Conservation (phyloP, 2,888 invertebrate species). For the Periphyllus acericola region DNA sequence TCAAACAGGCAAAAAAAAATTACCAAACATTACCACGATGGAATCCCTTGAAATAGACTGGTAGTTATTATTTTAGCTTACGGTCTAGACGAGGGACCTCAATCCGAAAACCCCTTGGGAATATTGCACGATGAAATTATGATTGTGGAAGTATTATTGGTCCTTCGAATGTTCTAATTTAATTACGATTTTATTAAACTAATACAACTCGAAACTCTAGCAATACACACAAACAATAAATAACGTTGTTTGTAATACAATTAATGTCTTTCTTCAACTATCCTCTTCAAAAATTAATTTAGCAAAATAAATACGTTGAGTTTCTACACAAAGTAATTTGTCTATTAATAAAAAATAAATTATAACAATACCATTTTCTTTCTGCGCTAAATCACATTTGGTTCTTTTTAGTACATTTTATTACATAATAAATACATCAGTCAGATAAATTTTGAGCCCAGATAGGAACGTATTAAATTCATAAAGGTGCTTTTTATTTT, state of each 20-base stretch:
- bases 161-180: constrained; percentile 35
- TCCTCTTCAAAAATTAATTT: constrained; percentile 12
- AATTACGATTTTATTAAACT: constrained; percentile 51
- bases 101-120: constrained; percentile 15
- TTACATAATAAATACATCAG: too few relatives aligned
- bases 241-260: constrained; percentile 37
- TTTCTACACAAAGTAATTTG: not conserved
- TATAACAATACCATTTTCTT: not conserved
- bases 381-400: not conserved
- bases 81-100: constrained; percentile 3
- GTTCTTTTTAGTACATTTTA: not conserved
- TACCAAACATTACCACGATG: not conserved
- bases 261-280: constrained; percentile 32
- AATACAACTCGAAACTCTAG: constrained; percentile 34
- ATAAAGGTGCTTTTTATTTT: too few relatives aligned
- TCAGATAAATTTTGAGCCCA: not conserved
- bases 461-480: too few relatives aligned
- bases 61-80: not conserved
- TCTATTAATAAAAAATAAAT: not conserved
- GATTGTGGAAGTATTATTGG: constrained; percentile 23
- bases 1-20: constrained; percentile 14
- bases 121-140: constrained; percentile 44
- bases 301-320: not conserved
- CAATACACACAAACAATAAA: constrained; percentile 40
- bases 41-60: not conserved